Base-by-base conservation (phyloP, 2,888 invertebrate species). In the Cacoxenus indagator region DNA sequence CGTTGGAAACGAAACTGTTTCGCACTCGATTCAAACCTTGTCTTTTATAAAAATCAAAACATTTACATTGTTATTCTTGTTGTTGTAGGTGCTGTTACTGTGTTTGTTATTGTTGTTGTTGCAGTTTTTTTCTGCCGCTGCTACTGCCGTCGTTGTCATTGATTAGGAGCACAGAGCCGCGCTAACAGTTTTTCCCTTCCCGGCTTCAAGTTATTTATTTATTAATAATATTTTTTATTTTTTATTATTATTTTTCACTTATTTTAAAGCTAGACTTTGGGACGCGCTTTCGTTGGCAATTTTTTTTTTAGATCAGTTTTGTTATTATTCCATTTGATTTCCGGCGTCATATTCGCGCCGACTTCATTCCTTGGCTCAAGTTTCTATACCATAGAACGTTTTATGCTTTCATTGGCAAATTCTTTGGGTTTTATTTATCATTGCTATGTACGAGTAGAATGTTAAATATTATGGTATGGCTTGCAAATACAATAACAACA, bases 1-100 rank as follows among this genome's bases (percentile, higher is more conserved):
- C 76, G 82, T 76, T 83, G 75, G 68, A 73, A 75, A 76, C 74
- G 76, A 77, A 78, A 83, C 83, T 83, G 83, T 80, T 78, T 78
- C 75, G 78, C 78, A 77, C 80, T 77, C 75, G 77, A 77, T 73
- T 78, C 76, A 73, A 73, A 81, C 78, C 78, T 82, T 83, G 82
- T 78, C 80, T 83, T 83, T 83, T 82, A 81, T 82, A 78, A 82
- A 73, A 77, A 77, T 74, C 74, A 74, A 74, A 76, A 71, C 72
- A 72, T 72, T 74, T 71, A 72, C 66, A 65, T 69, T 75, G 61
- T 62, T 64, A 55, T 29, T 67, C 55, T 57, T 66, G 55, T 24
- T 66, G 4, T 57, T 65, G 37, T 29, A 57, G 24, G n/a, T 66
- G 37, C 26, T 66, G 55, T 26, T 29, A 31, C 14, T 19, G 57